Conservation (phyloP, 1,140 invertebrate species). For the Sweltsa coloradensis region DNA sequence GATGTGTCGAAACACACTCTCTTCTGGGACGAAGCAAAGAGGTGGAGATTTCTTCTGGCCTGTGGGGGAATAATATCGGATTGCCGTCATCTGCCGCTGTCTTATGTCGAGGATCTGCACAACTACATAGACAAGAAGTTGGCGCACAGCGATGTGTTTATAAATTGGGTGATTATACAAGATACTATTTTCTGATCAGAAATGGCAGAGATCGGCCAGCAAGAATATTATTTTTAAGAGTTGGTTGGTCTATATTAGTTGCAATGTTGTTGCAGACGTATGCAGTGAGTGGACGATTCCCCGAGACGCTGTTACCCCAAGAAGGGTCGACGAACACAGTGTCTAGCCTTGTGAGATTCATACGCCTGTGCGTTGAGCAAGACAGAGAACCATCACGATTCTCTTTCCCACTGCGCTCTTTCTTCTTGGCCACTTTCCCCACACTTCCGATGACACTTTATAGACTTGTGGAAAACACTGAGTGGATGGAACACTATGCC, state of each 20-base stretch:
- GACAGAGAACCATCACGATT: not conserved
- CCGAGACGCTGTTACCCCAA: not conserved
- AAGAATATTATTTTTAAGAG: not conserved
- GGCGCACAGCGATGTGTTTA: not conserved
- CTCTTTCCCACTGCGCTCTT: not conserved
- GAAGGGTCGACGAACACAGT: not conserved
- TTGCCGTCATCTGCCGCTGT: not conserved
- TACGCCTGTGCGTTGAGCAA: conserved; percentile 1
- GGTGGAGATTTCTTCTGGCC: conserved; percentile 27
- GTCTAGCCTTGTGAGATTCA: conserved; percentile 5
- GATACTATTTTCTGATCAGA: not conserved
- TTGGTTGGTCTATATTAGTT: not conserved
- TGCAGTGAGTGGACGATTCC: conserved; percentile 3
- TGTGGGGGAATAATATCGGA: conserved; percentile 16
- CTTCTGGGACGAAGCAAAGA: conserved; percentile 26
- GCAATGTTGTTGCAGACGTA: not conserved
- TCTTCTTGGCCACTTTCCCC: conserved; percentile 9
- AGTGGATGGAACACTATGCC: conserved; percentile 2
- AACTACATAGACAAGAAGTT: conserved; percentile 1
- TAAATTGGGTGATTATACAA: conserved; percentile 10
- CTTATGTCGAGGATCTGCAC: conserved; percentile 3
- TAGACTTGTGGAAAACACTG: conserved; percentile 6
- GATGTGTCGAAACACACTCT: conserved; percentile 28
- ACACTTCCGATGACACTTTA: conserved; percentile 6
- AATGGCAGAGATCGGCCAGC: not conserved